Percentiles rank a stretch among this genome's conserved stretches.
Evolutionary conservation across 2,888 invertebrate species (phyloP).

Genomic region (Stenchaetothrips biformis): DNA sequence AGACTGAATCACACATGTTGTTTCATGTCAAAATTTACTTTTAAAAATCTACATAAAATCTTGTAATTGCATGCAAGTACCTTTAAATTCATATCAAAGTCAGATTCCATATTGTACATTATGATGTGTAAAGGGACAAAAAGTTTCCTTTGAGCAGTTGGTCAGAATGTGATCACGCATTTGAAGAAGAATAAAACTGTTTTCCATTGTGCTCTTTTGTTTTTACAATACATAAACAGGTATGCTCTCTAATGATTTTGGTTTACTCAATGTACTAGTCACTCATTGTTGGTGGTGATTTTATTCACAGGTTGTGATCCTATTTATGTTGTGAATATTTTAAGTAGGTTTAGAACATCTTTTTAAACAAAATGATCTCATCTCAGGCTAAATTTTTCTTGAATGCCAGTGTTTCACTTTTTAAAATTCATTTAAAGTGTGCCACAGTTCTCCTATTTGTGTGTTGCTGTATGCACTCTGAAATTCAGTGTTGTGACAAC

Average conservation of each 20-base stretch:
- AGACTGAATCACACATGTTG: background rate
- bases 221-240: too few relatives aligned
- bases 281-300: background rate
- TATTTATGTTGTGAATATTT: conserved; percentile 1
- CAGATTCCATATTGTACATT: background rate
- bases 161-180: background rate
- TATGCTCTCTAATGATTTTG: too few relatives aligned
- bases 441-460: background rate
- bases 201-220: background rate
- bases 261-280: background rate
- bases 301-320: conserved; percentile 1
- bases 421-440: background rate
- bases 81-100: background rate
- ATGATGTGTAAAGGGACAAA: background rate
- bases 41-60: background rate
- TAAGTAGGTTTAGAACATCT: background rate
- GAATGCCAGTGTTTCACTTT: background rate
- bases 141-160: background rate
- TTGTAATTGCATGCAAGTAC: background rate
- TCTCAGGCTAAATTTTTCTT: background rate
- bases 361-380: background rate
- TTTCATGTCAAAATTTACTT: background rate
- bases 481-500: too few relatives aligned
- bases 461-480: background rate
- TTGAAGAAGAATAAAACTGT: background rate